Evolutionary conservation across 2,113 vertebrate genomes (phyloP).

Genomic region (Sander vitreus): DNA sequence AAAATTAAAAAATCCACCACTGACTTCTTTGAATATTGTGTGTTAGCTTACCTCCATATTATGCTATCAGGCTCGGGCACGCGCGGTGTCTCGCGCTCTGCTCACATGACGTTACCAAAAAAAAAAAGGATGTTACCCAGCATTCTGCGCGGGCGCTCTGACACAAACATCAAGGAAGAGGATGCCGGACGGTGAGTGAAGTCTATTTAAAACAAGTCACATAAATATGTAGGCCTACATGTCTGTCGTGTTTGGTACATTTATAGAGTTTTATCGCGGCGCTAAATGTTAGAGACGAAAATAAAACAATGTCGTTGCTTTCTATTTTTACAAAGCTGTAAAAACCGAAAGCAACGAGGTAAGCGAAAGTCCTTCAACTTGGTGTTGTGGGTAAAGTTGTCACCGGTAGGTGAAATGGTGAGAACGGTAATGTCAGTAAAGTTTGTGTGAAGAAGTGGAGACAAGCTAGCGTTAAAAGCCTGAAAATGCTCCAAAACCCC

Average conservation of each 20-base stretch:
- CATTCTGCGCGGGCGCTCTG: constrained; percentile 34
- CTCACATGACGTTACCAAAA: constrained; percentile 45
- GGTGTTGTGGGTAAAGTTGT: constrained; percentile 23
- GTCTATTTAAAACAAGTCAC: background rate
- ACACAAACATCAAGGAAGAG: constrained; percentile 42
- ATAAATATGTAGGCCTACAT: no score
- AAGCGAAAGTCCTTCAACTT: constrained; percentile 33
- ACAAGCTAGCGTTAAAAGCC: background rate
- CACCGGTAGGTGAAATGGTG: background rate
- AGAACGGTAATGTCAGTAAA: rapidly evolving
- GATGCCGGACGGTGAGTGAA: constrained; percentile 61
- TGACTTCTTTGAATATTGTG: background rate
- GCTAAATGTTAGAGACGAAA: rapidly evolving
- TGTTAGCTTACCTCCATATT: background rate
- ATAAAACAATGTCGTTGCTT: background rate
- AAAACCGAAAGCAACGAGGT: constrained; percentile 8
- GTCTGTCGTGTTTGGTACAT: background rate
- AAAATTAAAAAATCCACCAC: no score
- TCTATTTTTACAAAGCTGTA: no score
- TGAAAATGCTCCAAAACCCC: background rate
- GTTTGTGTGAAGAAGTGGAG: background rate
- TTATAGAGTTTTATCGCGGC: no score
- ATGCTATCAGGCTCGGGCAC: background rate
- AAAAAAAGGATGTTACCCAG: constrained; percentile 1
- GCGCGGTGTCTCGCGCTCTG: background rate